phyloP scores from a whole-genome alignment of 2,888 invertebrate genomes.

The Schizaphis graminum region DNA sequence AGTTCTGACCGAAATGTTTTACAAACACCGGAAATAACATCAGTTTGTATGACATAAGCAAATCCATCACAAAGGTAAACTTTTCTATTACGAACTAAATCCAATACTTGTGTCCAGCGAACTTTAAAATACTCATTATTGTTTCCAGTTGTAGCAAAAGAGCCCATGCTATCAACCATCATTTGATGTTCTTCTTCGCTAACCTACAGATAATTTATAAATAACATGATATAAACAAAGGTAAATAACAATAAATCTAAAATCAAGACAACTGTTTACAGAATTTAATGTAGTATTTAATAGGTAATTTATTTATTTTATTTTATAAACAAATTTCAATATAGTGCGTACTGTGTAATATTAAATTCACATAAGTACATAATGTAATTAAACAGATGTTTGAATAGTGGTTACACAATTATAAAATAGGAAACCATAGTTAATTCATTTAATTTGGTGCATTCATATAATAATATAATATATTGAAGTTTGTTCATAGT shows the following conservation, averaged over 20 bases:
- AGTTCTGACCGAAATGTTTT: slow-evolving; percentile 82
- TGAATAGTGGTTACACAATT: neutral
- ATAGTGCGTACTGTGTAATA: neutral
- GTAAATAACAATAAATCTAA: neutral
- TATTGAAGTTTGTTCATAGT: neutral
- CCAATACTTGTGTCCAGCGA: slow-evolving; percentile 87
- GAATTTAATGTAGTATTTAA: neutral
- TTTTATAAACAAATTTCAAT: neutral
- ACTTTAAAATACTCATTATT: slow-evolving; percentile 84
- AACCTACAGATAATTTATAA: slow-evolving; percentile 72
- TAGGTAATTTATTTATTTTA: neutral
- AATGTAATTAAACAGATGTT: neutral
- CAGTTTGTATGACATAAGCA: slow-evolving; percentile 89
- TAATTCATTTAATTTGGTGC: neutral
- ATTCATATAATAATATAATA: neutral
- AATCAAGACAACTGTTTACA: neutral
- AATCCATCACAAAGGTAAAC: slow-evolving; percentile 85
- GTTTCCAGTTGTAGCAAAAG: slow-evolving; percentile 75
- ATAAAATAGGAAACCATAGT: neutral
- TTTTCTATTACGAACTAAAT: slow-evolving; percentile 83
- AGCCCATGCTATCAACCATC: slow-evolving; percentile 76
- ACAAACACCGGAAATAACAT: slow-evolving; percentile 86
- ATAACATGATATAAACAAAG: neutral
- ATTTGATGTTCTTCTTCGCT: slow-evolving; percentile 78
- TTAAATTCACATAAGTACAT: neutral